Conservation (phyloP, 1,140 invertebrate species). For the Caenorhabditis brenneri region DNA sequence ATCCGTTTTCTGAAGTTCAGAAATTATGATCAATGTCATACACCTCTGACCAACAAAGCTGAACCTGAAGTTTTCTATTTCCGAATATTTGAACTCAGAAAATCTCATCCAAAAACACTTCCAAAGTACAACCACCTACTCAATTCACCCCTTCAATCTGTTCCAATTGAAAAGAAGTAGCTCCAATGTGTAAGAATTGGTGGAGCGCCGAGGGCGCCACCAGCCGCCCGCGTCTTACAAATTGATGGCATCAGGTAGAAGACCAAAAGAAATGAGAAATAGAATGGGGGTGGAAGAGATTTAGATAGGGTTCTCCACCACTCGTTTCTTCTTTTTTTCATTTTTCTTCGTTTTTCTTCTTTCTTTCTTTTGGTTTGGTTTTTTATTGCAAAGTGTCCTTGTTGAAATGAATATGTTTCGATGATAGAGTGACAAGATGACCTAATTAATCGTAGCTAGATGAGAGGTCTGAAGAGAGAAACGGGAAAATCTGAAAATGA, state of each 20-base stretch:
- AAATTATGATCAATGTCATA: no score
- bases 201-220: conserved; percentile 1
- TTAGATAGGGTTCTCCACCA: neutral
- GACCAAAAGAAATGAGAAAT: neutral
- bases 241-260: conserved; percentile 37
- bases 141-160: neutral
- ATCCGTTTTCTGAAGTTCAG: no score
- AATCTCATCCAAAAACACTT: no score
- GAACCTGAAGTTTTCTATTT: no score
- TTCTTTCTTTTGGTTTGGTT: neutral
- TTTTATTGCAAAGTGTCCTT: neutral
- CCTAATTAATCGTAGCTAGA: neutral
- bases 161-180: neutral
- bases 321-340: neutral
- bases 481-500: no score
- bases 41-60: no score
- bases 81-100: no score
- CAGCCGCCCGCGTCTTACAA: neutral
- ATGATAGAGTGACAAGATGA: neutral
- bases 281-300: neutral
- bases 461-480: neutral
- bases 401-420: neutral
- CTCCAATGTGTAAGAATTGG: conserved; percentile 13
- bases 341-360: neutral
- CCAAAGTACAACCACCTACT: neutral